phyloP scores from a whole-genome alignment of 2,888 invertebrate species.

The Monoplex corrugatus region DNA sequence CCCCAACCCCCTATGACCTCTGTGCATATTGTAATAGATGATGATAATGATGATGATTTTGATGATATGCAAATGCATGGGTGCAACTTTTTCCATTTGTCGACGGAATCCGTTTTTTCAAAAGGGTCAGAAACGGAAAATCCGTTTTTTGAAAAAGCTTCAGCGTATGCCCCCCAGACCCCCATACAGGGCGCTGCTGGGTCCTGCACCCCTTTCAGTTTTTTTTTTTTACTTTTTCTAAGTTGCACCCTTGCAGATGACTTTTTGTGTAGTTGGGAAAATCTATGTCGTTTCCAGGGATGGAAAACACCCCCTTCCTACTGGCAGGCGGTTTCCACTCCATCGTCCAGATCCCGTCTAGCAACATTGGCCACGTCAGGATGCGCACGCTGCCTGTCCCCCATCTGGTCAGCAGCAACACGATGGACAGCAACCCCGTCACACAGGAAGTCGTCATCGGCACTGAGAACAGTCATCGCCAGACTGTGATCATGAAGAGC shows the following conservation, averaged over 20 bases:
- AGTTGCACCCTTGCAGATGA: no score
- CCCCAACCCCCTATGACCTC: no score
- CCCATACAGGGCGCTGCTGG: no score
- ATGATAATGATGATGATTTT: background rate
- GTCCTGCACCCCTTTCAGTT: no score
- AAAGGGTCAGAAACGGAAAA: no score
- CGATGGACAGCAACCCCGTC: conserved; percentile 9
- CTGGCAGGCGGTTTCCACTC: background rate
- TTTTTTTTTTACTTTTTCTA: no score
- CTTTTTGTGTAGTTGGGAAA: no score
- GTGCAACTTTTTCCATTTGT: no score
- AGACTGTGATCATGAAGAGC: background rate
- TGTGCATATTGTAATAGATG: no score
- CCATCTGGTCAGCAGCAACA: background rate
- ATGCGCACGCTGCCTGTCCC: background rate
- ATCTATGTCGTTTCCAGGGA: background rate
- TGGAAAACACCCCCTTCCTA: background rate
- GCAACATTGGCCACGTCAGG: conserved; percentile 17
- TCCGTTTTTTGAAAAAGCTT: no score
- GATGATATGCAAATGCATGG: background rate
- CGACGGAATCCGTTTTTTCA: no score
- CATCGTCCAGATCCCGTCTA: background rate
- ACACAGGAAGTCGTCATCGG: conserved; percentile 11
- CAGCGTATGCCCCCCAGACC: no score
- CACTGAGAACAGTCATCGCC: background rate